A percentile compares a stretch with the other conserved stretches of the same genome.
Evolutionary conservation across 1,140 invertebrate genomes (phyloP).

Genomic region (Trachymyrmex septentrionalis): DNA sequence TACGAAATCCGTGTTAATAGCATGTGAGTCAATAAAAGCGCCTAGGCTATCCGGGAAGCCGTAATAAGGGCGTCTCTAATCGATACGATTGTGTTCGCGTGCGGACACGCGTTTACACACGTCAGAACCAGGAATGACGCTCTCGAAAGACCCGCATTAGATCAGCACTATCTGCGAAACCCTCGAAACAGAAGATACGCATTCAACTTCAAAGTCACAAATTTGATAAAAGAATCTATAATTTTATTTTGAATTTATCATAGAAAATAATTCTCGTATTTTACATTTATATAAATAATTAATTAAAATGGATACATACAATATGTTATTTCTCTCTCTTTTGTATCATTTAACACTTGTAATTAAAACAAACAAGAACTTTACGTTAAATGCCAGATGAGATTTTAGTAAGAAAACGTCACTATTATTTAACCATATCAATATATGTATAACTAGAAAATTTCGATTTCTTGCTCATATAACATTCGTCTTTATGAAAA

Average conservation of each 20-base stretch:
- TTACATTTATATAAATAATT: not conserved
- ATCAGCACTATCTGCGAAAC: not conserved
- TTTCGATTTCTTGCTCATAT: not conserved
- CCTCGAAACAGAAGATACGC: not conserved
- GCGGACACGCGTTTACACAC: constrained; percentile 21
- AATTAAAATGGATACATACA: not conserved
- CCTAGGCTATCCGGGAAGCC: constrained; percentile 27
- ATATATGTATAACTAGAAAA: not conserved
- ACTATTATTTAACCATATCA: not conserved
- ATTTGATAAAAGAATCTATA: not conserved
- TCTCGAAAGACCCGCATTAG: constrained; percentile 23
- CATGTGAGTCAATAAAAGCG: constrained; percentile 60
- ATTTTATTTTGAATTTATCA: not conserved
- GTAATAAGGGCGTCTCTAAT: constrained; percentile 52
- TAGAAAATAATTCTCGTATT: not conserved
- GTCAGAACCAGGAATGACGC: constrained; percentile 32
- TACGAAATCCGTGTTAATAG: constrained; percentile 72
- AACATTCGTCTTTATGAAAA: too few relatives aligned
- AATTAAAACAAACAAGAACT: not conserved
- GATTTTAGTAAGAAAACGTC: not conserved
- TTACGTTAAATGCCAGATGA: not conserved
- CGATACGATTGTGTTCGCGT: constrained; percentile 52
- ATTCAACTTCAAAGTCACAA: not conserved
- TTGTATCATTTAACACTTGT: not conserved
- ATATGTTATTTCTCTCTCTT: not conserved